Evolutionary conservation across 2,888 invertebrate genomes (phyloP).

Genomic region (Oxytorus armatus): DNA sequence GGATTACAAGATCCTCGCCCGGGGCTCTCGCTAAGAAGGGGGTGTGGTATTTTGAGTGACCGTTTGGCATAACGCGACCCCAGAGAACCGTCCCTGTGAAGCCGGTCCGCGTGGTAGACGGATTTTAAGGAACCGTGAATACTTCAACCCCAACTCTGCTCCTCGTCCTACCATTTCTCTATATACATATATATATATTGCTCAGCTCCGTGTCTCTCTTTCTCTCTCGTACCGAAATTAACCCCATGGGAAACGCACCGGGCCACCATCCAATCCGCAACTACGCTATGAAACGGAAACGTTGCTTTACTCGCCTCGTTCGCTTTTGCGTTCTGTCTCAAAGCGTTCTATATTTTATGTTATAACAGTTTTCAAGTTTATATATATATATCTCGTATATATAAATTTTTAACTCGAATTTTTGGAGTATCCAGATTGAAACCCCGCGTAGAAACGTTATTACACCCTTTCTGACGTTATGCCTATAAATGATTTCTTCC

Average conservation of each 20-base stretch:
- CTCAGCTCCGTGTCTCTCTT: conserved; percentile 1
- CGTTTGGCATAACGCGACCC: conserved; percentile 81
- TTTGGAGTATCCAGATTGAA: too few relatives aligned
- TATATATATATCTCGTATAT: neutral
- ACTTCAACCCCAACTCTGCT: conserved; percentile 75
- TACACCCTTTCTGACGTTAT: too few relatives aligned
- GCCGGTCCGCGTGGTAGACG: conserved; percentile 76
- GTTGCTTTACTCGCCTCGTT: conserved; percentile 36
- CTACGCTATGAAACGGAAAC: conserved; percentile 45
- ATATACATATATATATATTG: neutral
- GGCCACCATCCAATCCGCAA: conserved; percentile 70
- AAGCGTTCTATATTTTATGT: conserved; percentile 4
- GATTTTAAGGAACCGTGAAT: conserved; percentile 84
- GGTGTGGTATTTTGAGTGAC: conserved; percentile 81
- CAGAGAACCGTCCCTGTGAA: conserved; percentile 76
- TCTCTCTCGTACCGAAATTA: conserved; percentile 77
- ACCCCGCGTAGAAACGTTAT: too few relatives aligned
- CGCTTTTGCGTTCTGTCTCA: conserved; percentile 7
- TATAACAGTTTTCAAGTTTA: conserved; percentile 14
- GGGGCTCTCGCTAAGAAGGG: conserved; percentile 68
- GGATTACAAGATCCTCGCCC: conserved; percentile 75
- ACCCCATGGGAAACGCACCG: conserved; percentile 77
- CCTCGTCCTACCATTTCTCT: conserved; percentile 1
- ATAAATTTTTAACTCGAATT: conserved; percentile 12
- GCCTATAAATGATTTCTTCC: too few relatives aligned